phyloP scores from a whole-genome alignment of 1,140 invertebrate species.

The Trichomalopsis sarcophagae region DNA sequence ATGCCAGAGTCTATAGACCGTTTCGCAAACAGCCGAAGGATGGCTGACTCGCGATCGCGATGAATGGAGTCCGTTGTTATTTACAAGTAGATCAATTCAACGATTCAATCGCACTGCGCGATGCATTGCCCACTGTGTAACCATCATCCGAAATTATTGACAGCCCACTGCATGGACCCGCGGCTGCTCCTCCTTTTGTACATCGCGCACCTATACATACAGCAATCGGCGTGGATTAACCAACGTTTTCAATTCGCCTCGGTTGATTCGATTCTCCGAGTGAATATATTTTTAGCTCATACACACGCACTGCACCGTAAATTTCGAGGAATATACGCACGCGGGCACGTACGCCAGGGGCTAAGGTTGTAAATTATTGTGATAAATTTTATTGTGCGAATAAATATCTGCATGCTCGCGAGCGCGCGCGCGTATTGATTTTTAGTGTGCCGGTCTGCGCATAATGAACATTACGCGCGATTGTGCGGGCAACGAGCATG shows the following conservation, averaged over 20 bases:
- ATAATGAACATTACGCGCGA: slow-evolving; percentile 17
- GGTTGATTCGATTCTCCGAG: too few species aligned
- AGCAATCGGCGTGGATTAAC: neutral
- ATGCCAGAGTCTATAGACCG: slow-evolving; percentile 4
- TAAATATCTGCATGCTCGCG: neutral
- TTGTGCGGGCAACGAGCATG: neutral
- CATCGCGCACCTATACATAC: neutral
- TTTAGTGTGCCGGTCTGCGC: neutral
- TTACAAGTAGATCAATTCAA: slow-evolving; percentile 36
- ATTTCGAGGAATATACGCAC: neutral
- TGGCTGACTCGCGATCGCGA: slow-evolving; percentile 4
- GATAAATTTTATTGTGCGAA: slow-evolving; percentile 8
- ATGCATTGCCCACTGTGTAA: neutral
- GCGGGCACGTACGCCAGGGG: neutral
- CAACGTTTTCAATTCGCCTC: neutral
- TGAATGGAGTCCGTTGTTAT: slow-evolving; percentile 34
- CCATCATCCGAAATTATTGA: neutral
- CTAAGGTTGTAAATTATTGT: neutral
- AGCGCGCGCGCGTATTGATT: neutral
- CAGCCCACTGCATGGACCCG: neutral
- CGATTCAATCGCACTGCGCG: slow-evolving; percentile 7
- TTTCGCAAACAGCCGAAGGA: slow-evolving; percentile 23
- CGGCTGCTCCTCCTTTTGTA: neutral
- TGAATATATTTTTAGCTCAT: neutral
- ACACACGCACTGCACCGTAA: neutral